These are phyloP conservation scores for Ciconia maguari DNA, from an alignment of 2,113 vertebrate species.

Conservation along the genomic window DNA sequence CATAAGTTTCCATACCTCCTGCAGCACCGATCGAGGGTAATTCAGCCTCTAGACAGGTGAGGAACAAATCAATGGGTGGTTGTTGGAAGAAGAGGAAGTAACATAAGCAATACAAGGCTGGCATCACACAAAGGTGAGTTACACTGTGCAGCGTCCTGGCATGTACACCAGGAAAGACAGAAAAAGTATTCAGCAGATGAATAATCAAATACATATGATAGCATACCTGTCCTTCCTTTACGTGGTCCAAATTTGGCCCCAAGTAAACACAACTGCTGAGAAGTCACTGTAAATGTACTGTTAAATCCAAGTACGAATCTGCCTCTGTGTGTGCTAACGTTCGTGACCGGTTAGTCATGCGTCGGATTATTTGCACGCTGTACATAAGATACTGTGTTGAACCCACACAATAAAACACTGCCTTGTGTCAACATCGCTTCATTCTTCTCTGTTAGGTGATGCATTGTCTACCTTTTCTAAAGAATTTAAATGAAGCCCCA, in stretches of 20 bases:
- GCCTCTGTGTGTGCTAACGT: not conserved
- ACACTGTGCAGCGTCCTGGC: not conserved
- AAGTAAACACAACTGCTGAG: not conserved
- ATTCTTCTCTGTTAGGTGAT: not conserved
- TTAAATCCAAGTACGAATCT: not conserved
- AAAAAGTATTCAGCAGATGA: not conserved
- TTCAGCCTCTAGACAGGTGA: not conserved
- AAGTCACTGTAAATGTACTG: not conserved
- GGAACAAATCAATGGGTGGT: not conserved
- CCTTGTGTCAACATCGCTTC: not conserved
- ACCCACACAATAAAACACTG: not conserved
- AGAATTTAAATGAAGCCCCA: not conserved
- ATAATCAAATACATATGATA: not conserved
- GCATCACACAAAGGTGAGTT: not conserved
- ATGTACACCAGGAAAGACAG: not conserved
- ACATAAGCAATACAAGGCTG: not conserved
- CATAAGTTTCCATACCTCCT: not conserved
- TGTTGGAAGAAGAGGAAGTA: not conserved
- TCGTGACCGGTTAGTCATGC: not conserved
- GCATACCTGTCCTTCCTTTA: accelerated
- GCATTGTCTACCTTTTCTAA: not conserved
- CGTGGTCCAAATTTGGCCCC: not conserved
- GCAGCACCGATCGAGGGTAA: not conserved
- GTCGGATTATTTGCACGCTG: not conserved
- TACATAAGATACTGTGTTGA: not conserved